Base-by-base conservation (phyloP, 2,113 vertebrate species). In the Sturnus vulgaris region DNA sequence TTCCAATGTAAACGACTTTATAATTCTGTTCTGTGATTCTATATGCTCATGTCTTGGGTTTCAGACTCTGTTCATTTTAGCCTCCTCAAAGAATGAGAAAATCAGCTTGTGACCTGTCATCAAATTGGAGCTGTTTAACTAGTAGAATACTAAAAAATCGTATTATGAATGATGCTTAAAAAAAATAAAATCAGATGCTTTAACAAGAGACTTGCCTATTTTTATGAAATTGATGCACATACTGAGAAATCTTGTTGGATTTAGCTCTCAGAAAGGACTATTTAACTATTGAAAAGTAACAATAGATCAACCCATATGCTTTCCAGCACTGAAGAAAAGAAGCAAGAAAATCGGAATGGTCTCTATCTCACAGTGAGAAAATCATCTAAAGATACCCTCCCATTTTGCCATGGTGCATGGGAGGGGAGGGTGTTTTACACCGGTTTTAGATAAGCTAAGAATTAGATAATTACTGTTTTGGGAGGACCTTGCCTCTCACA, bases 121-220 rank as follows among this genome's bases (percentile, higher is more conserved):
- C 42, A 63, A 71, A 12, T 46, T 39, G 7, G 30, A 71, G 14
- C 28, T 82, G 33, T 81, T 86, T 66, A 75, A 55, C 15, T 63
- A 42, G 16, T 27, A 82, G 30, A 82, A 81, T 39, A 30, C 4
- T 14, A 66, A 73, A 73, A 55, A 50, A 30, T 47, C 1, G n/a
- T 86, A 21, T 37, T 0, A 0, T 0, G 12, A 68, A 55, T 10
- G 10, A 39, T 23, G 8, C 8, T 69, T 80, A 2, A 35, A 65
- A 66, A 72, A 72, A 23, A 68, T 40, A 40, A 28, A 11, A 12
- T 2, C 12, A 72, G 12, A 7, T 42, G 15, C 12, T 79, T 87
- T 46, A 42, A 55, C 1, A 33, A 46, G 11, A 69, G 10, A 28
- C 17, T 24, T 57, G 53, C 4, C 2, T 57, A 28, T 59, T 73